Base-by-base conservation (phyloP, 1,140 invertebrate species). In the Triops cancriformis region DNA sequence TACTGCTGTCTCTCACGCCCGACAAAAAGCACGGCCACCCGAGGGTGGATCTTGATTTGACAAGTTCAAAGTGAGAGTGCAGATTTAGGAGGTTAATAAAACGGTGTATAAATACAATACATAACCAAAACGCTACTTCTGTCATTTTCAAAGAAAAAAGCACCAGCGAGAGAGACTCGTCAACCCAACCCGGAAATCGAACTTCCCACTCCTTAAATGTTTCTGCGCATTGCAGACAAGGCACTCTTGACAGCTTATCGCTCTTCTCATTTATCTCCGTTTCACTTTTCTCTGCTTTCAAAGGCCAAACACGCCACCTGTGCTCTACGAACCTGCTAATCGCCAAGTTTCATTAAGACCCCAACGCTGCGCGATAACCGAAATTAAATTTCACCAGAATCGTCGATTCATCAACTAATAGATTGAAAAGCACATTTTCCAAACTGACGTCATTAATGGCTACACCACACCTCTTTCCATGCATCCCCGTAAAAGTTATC, bases 21-120 rank as follows among this genome's bases (percentile, higher is more conserved):
- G n/a, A 64, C 51, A 64, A 64, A 64, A 7, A 18, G 51, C 14
- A 64, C 51, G 23, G 51, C 51, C 51, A 64, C 51, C 43, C 51
- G 51, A 64, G 51, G 51, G 51, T 64, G 51, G 10, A 64, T 64
- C 51, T 64, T 64, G 51, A 64, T 64, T 14, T 64, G 51, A 64
- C 51, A 64, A 23, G n/a, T 12, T 64, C 51, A 64, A 64, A 64
- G 43, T 45, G 43, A 2, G 18, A n/a, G 23, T 23, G 51, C 51
- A 64, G 51, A 64, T 23, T 64, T 64, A 64, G 14, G 18, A 14
- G 51, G 51, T 64, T 64, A 64, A 64, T 64, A 64, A 64, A 64
- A 64, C 51, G 51, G 51, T 64, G n/a, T 64, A 14, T 64, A n/a
- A n/a, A 23, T 64, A 23, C 51, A 23, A 14, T 12, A 64, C 14